These are phyloP conservation scores for Heliconius ismenius DNA, from an alignment of 2,888 invertebrate species.

Conservation along the genomic window DNA sequence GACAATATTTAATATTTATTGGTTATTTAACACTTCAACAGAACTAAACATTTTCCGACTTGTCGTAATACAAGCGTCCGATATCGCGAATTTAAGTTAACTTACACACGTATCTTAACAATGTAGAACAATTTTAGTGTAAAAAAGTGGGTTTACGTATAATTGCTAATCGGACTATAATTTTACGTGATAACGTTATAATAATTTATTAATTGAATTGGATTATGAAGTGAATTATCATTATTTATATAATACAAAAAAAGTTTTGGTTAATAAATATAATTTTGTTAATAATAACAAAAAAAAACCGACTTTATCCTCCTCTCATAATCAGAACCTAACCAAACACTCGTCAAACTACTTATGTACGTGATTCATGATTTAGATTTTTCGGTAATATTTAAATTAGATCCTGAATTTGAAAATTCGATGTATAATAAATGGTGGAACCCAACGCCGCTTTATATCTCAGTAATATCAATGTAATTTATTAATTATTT, in stretches of 20 bases:
- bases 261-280: no score
- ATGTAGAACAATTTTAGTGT: background rate
- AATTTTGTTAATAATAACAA: no score
- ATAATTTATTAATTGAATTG: no score
- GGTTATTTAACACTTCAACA: constrained; percentile 13
- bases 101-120: constrained; percentile 9
- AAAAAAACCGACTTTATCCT: no score
- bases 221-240: no score
- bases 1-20: constrained; percentile 35
- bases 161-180: no score
- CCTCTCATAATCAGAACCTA: no score
- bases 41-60: constrained; percentile 35
- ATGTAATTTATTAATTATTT: background rate
- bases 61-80: constrained; percentile 17
- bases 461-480: no score
- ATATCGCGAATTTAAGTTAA: constrained; percentile 13
- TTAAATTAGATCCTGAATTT: background rate
- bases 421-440: background rate
- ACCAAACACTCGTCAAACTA: no score
- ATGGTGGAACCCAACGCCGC: no score
- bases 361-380: background rate
- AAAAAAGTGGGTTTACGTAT: background rate
- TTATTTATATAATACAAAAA: no score
- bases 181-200: no score
- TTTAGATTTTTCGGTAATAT: background rate